Conservation (phyloP, 2,888 invertebrate genomes). For the Eupeodes latifasciatus region DNA sequence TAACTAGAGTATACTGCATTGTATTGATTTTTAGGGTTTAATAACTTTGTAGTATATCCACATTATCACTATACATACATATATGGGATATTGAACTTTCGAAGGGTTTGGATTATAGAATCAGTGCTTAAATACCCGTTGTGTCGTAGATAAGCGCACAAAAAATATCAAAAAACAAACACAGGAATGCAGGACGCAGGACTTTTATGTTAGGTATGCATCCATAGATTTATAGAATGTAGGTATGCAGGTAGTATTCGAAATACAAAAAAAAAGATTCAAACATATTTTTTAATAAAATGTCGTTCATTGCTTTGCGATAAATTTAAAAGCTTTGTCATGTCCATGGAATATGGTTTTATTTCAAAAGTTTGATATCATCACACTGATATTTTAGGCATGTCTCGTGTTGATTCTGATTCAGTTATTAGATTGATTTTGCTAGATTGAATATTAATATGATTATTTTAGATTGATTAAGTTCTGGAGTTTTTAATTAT, state of each 20-base stretch:
- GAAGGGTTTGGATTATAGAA: not conserved
- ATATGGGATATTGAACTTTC: conserved; percentile 11
- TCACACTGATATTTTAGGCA: too few relatives aligned
- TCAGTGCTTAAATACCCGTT: not conserved
- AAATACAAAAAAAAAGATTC: not conserved
- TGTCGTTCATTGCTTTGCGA: not conserved
- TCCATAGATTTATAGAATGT: not conserved
- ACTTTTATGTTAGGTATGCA: not conserved
- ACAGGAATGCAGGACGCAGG: not conserved
- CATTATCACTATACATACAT: too few relatives aligned
- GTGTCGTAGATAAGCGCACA: not conserved
- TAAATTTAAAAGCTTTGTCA: too few relatives aligned
- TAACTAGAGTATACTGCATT: not conserved
- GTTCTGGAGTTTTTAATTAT: too few relatives aligned
- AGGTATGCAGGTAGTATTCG: too few relatives aligned
- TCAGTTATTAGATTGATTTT: too few relatives aligned
- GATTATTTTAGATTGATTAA: too few relatives aligned
- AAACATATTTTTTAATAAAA: not conserved
- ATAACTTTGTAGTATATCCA: not conserved
- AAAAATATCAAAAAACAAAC: not conserved
- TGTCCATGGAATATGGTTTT: too few relatives aligned
- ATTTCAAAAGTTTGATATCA: too few relatives aligned
- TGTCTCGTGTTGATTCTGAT: too few relatives aligned
- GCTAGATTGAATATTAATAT: too few relatives aligned
- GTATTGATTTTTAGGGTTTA: conserved; percentile 13